A percentile compares a stretch with the other conserved stretches of the same genome.
Evolutionary conservation across 2,797 vertebrate genomes (phyloP).

Genomic region (Pangasius sanitwongsei): DNA sequence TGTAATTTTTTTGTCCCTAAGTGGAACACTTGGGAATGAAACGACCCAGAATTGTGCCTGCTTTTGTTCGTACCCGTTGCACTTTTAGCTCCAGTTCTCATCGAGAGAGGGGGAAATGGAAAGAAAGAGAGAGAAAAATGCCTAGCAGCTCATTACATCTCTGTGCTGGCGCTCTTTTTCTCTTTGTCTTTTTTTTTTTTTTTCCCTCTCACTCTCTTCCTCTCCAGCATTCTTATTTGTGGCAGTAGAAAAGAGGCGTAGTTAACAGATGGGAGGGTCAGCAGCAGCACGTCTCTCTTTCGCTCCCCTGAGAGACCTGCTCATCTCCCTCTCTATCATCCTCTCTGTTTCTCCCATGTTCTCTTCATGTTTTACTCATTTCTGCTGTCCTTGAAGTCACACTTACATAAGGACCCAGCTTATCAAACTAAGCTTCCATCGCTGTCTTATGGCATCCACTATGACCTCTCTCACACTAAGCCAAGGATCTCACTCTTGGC

Average conservation of each 20-base stretch:
- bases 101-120: slow-evolving; percentile 56
- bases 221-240: slow-evolving; percentile 61
- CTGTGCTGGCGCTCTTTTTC: slow-evolving; percentile 71
- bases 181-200: slow-evolving; percentile 63
- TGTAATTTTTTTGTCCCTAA: slow-evolving; percentile 67
- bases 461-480: slow-evolving; percentile 48
- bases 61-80: slow-evolving; percentile 75
- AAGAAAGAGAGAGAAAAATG: slow-evolving; percentile 30
- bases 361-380: slow-evolving; percentile 17
- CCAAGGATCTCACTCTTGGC: slow-evolving; percentile 47
- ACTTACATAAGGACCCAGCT: slow-evolving; percentile 21
- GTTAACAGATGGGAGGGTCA: slow-evolving; percentile 80
- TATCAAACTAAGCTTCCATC: slow-evolving; percentile 50
- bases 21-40: slow-evolving; percentile 79
- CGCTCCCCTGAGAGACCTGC: slow-evolving; percentile 70
- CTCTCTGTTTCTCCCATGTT: slow-evolving; percentile 38
- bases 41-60: slow-evolving; percentile 79
- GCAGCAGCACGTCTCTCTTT: slow-evolving; percentile 65
- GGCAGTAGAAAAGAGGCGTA: slow-evolving; percentile 67
- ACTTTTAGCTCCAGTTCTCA: slow-evolving; percentile 77
- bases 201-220: slow-evolving; percentile 23
- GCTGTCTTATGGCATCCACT: slow-evolving; percentile 20
- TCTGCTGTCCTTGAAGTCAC: slow-evolving; percentile 16
- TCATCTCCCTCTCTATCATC: slow-evolving; percentile 64
- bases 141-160: slow-evolving; percentile 74